Percentiles rank a stretch among this genome's conserved stretches.
Conservation (phyloP, 2,888 invertebrate species). For the Apodemia hepburni region DNA sequence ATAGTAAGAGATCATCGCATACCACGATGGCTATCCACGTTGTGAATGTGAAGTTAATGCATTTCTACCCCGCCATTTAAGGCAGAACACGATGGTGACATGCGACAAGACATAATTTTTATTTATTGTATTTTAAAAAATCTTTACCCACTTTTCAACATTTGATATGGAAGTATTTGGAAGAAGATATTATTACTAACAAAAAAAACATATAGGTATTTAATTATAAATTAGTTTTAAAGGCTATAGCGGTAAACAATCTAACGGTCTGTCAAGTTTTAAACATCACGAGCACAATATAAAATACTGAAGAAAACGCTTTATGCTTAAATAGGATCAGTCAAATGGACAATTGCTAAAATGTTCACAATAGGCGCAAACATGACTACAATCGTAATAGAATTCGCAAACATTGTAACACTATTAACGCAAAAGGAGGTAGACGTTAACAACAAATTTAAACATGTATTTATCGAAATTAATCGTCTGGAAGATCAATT, state of each 20-base stretch:
- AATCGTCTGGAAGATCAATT: conserved; percentile 73
- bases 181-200: too few species aligned
- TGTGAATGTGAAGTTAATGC: too few species aligned
- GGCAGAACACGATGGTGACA: too few species aligned
- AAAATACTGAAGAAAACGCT: conserved; percentile 21
- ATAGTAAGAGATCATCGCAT: too few species aligned
- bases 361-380: conserved; percentile 52
- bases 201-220: too few species aligned
- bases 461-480: conserved; percentile 66
- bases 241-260: not conserved
- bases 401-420: conserved; percentile 76
- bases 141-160: too few species aligned
- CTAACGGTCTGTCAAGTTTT: conserved; percentile 1
- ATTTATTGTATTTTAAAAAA: too few species aligned
- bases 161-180: too few species aligned
- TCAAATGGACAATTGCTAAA: conserved; percentile 60
- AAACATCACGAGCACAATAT: conserved; percentile 9
- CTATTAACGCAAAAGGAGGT: conserved; percentile 77
- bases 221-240: too few species aligned
- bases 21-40: too few species aligned
- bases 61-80: too few species aligned
- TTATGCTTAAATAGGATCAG: conserved; percentile 54
- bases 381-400: conserved; percentile 64
- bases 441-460: conserved; percentile 75
- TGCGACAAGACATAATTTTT: too few species aligned